Evolutionary conservation across 2,797 vertebrate genomes (phyloP), one percentile per base, ranked within the genome.

Genomic region (Sebastes melanostomus): DNA sequence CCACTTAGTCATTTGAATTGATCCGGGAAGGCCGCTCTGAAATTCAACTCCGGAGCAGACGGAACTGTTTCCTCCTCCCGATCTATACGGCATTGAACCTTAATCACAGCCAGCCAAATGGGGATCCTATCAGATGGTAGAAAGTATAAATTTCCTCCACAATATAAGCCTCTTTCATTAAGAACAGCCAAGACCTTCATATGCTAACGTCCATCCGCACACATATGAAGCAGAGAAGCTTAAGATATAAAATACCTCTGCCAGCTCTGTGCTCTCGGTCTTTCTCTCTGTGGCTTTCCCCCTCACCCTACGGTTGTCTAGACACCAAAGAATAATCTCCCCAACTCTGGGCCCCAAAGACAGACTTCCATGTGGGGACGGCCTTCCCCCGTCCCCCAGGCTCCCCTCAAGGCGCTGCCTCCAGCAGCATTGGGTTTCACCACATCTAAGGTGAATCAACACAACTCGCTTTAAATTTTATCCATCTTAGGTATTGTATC

Each of bases 261-360:
- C 32, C 72, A 82, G 75, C 52, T 75, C 65, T 62, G 54, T 62
- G 22, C 63, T 78, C 55, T n/a, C 38, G 18, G 16, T 66, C 66
- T 77, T 18, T 80, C 68, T 78, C 66, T 67, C 55, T 86, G 54
- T 80, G 77, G 78, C 66, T 82, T 75, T 72, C 36, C 61, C 61
- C 67, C 54, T 80, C 71, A 62, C 54, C 83, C 78, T 73, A 36
- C 56, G 30, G 79, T 82, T 81, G 89, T 93, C 89, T 86, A 90
- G 88, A 87, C 89, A 83, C 82, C 66, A 83, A 70, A 78, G 79
- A 87, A 83, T 80, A 91, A 91, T 85, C 86, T 84, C 76, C 88
- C 90, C 88, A 66, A 82, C 73, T 76, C 36, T 2, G 75, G 93
- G 92, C 94, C 93, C 80, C 91, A 77, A 85, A 86, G 74, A 85